Conservation (phyloP, 1,140 invertebrate genomes). For the Cotesia chilonis region DNA sequence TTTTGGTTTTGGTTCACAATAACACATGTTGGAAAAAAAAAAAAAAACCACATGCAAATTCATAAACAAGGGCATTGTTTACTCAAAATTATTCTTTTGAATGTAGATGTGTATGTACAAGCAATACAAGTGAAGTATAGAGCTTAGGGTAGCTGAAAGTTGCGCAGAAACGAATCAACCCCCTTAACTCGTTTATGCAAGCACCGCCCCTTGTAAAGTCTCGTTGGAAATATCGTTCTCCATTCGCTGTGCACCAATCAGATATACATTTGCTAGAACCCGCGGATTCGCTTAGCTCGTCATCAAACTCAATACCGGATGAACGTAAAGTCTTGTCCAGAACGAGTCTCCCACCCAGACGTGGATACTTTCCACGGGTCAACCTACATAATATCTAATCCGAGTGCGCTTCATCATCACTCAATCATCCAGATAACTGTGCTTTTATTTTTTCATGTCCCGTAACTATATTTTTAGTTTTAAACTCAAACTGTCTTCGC, state of each 20-base stretch:
- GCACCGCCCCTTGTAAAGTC: conserved; percentile 22
- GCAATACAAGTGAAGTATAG: neutral
- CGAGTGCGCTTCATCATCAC: too few species aligned
- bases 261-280: conserved; percentile 15
- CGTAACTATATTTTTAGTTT: too few species aligned
- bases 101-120: neutral
- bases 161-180: conserved; percentile 13
- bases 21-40: too few species aligned
- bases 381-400: neutral
- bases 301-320: conserved; percentile 1
- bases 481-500: too few species aligned
- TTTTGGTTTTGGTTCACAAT: too few species aligned
- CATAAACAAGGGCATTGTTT: too few species aligned
- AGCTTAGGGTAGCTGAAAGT: neutral
- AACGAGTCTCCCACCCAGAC: conserved; percentile 11
- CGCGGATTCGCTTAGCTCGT: neutral
- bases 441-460: too few species aligned
- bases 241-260: conserved; percentile 19
- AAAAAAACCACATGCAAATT: too few species aligned
- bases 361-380: neutral
- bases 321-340: conserved; percentile 1
- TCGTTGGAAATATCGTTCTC: conserved; percentile 28
- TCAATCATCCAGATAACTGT: too few species aligned
- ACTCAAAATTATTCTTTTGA: too few species aligned
- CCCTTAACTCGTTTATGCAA: conserved; percentile 6